Evolutionary conservation across 2,113 vertebrate genomes (phyloP).

Genomic region (Hypocryptadius cinnamomeus): DNA sequence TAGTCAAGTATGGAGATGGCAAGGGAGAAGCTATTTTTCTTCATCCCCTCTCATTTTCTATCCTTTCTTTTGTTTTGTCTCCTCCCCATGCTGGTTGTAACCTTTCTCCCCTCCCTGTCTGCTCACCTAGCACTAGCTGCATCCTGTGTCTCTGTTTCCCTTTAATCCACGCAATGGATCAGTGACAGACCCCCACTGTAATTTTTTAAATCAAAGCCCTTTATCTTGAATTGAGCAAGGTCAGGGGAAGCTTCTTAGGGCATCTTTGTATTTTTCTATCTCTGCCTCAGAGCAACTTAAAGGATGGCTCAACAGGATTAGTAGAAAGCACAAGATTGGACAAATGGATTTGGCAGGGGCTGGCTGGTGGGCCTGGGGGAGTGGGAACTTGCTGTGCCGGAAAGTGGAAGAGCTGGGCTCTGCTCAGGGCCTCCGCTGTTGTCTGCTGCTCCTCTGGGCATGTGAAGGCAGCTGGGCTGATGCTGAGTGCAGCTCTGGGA

Average conservation of each 20-base stretch:
- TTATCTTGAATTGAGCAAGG: constrained; percentile 51
- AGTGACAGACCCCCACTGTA: constrained; percentile 22
- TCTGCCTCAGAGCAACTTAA: constrained; percentile 48
- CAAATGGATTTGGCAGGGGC: constrained; percentile 58
- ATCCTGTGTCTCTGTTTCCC: not conserved
- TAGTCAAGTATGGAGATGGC: not conserved
- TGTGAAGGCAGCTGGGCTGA: not conserved
- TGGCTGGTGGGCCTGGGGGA: constrained; percentile 43
- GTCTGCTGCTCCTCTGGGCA: not conserved
- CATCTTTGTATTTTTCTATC: constrained; percentile 32
- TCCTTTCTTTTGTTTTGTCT: not conserved
- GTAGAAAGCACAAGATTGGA: constrained; percentile 16
- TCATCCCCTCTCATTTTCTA: not conserved
- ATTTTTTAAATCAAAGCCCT: constrained; percentile 53
- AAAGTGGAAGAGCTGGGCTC: not conserved
- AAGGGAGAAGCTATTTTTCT: not conserved
- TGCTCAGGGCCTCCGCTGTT: not conserved
- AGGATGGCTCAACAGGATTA: constrained; percentile 57
- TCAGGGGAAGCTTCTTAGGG: constrained; percentile 42
- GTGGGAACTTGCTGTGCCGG: not conserved
- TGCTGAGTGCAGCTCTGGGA: not conserved
- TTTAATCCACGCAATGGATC: not conserved
- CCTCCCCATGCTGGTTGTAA: not conserved
- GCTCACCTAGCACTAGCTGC: not conserved
- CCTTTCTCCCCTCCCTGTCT: not conserved